A percentile compares a stretch with the other conserved stretches of the same genome.
Evolutionary conservation across 2,113 vertebrate genomes (phyloP).

Genomic region (Campylomormyrus tamandua): DNA sequence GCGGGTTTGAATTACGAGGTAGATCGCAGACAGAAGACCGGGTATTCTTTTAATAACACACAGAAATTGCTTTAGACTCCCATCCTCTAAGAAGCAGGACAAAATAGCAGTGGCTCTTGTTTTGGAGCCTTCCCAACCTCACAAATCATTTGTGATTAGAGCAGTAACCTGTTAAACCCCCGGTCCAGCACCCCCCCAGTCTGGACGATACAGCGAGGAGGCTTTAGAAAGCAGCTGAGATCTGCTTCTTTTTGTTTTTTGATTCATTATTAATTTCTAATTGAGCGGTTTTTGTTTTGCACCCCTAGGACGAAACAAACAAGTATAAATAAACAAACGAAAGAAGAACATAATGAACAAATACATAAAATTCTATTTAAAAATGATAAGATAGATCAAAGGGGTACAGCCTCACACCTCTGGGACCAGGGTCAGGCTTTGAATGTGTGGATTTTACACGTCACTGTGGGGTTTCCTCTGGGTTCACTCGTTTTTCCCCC

Average conservation of each 20-base stretch:
- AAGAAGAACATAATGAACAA: background rate
- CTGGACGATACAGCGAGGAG: background rate
- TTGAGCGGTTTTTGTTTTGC: background rate
- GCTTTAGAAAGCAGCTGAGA: background rate
- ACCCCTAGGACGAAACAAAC: background rate
- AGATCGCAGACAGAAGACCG: background rate
- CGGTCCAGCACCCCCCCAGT: background rate
- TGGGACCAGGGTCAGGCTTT: background rate
- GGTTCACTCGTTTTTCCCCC: background rate
- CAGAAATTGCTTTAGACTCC: slow-evolving; percentile 2
- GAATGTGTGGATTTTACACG: background rate
- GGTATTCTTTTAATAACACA: slow-evolving; percentile 6
- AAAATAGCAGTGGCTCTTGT: background rate
- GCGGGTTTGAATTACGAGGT: background rate
- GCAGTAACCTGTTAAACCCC: background rate
- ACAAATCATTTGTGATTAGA: background rate
- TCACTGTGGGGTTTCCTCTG: background rate
- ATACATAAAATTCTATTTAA: background rate
- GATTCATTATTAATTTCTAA: background rate
- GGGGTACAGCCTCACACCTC: background rate
- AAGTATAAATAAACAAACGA: background rate
- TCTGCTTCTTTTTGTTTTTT: background rate
- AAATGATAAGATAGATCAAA: background rate
- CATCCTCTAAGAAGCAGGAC: background rate
- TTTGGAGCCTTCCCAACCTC: background rate